Percentiles rank a stretch among this genome's conserved stretches.
phyloP scores from a whole-genome alignment of 2,797 vertebrate species.

The Lophotriccus pileatus region DNA sequence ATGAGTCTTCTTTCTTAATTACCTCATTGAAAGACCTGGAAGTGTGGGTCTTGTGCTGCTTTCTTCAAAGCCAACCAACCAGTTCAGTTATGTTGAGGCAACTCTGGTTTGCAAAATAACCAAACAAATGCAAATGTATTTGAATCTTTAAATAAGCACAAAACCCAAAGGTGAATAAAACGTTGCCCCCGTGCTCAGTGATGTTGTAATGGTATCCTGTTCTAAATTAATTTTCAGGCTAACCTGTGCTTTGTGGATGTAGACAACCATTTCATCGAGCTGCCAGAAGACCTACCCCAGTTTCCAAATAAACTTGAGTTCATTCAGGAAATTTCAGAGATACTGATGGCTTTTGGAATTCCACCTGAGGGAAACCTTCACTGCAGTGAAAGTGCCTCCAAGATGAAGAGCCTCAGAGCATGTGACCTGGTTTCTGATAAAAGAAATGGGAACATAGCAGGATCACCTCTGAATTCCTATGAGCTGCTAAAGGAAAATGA shows the following conservation, averaged over 20 bases:
- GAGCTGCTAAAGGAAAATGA: conserved; percentile 93
- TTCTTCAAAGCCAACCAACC: not conserved
- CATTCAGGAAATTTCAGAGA: conserved; percentile 96
- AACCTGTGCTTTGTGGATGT: conserved; percentile 99
- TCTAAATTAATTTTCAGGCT: conserved; percentile 80
- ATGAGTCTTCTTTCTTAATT: not conserved
- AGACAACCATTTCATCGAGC: conserved; percentile 97
- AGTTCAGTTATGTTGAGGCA: not conserved
- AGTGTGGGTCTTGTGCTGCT: not conserved
- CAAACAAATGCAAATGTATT: not conserved
- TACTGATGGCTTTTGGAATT: conserved; percentile 90
- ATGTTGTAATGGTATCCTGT: not conserved
- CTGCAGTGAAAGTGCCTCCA: conserved; percentile 86
- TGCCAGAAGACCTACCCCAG: conserved; percentile 96
- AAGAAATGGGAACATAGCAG: conserved; percentile 91
- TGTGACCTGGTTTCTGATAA: conserved; percentile 91
- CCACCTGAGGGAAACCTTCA: conserved; percentile 90
- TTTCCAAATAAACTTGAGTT: conserved; percentile 99
- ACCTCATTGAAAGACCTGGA: not conserved
- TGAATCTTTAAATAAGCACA: not conserved
- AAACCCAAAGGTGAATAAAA: not conserved
- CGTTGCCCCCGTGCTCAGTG: not conserved
- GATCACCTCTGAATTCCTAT: conserved; percentile 89
- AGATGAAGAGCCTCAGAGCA: conserved; percentile 82
- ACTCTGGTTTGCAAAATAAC: not conserved